Base-by-base conservation (phyloP, 30 jellyfish, hydroid and myxozoan species). In the Pseudorhiza aurosa region DNA sequence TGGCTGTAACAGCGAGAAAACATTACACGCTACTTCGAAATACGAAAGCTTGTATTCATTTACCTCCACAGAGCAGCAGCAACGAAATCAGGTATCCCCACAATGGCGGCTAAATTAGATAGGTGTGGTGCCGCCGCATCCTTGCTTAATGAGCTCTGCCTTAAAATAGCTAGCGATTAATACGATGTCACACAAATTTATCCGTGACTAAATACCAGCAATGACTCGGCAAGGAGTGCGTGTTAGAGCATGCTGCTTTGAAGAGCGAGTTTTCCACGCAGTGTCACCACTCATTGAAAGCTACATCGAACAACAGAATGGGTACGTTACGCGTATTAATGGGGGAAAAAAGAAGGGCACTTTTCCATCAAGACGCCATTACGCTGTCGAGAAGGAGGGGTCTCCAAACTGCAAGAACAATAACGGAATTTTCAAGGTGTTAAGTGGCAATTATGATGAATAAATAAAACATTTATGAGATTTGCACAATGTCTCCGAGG, bases 351-450 rank as follows among this genome's bases (percentile, higher is more conserved):
- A 5, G 39, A 12, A 33, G 17, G 35, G 9, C 59, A 9, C 1
- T 15, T 14, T 58, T 64, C 17, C 58, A 11, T 14, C 19, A n/a
- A 2, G 39, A 64, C 10, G 77, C 77, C 51, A 64, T 64, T 64
- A 64, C 4, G 77, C 33, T 22, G 11, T 14, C 32, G 77, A 64
- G 31, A 35, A 42, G 77, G 77, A 64, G 77, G 58, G 33, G 77
- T 22, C 33, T 31, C 19, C 6, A 8, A 17, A 14, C 32, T 10
- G 24, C 8, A 33, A 64, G 27, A 64, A 33, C 36, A 22, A 12
- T 15, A 22, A 64, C 37, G 39, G 77, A 2, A 42, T 30, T 64
- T 8, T 14, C 12, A 64, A 70, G 83, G 83, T 70, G 83, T 40
- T 70, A 29, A 70, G 24, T 70, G 83, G 59, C 55, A 53, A 70